Evolutionary conservation across 2,113 vertebrate genomes (phyloP).

Genomic region (Corythoichthys haematopterus): DNA sequence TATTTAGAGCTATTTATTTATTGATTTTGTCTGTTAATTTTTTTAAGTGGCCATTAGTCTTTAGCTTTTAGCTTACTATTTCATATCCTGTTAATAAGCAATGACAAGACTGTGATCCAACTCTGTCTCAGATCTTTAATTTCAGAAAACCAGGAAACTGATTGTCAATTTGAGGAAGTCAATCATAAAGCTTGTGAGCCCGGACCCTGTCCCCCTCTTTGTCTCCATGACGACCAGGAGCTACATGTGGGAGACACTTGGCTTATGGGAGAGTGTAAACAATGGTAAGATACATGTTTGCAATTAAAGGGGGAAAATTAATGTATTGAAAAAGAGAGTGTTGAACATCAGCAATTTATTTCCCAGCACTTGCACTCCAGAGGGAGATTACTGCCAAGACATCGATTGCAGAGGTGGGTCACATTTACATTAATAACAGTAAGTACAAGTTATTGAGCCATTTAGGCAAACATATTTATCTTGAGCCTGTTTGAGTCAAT

Average conservation of each 20-base stretch:
- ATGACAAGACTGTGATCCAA: background rate
- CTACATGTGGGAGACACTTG: slow-evolving; percentile 78
- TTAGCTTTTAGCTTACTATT: background rate
- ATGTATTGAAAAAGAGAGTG: background rate
- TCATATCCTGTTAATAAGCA: background rate
- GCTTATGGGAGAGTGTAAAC: slow-evolving; percentile 79
- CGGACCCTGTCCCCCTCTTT: slow-evolving; percentile 77
- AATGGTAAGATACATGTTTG: slow-evolving; percentile 72
- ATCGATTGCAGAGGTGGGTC: slow-evolving; percentile 75
- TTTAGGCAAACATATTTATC: background rate
- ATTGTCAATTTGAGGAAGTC: slow-evolving; percentile 77
- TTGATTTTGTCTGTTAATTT: background rate
- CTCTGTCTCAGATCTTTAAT: slow-evolving; percentile 67
- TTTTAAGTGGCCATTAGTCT: background rate
- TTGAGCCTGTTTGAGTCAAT: background rate
- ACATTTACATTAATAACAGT: background rate
- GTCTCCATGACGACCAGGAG: slow-evolving; percentile 65
- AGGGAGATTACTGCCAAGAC: slow-evolving; percentile 79
- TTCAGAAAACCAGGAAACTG: slow-evolving; percentile 51
- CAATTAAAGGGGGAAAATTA: background rate
- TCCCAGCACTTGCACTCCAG: slow-evolving; percentile 81
- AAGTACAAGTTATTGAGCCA: background rate
- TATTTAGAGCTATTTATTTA: background rate
- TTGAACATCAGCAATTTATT: slow-evolving; percentile 15
- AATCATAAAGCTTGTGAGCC: slow-evolving; percentile 74